Evolutionary conservation across 2,888 invertebrate species (phyloP), one percentile per base, ranked within the genome.

Genomic region (Automeris io): DNA sequence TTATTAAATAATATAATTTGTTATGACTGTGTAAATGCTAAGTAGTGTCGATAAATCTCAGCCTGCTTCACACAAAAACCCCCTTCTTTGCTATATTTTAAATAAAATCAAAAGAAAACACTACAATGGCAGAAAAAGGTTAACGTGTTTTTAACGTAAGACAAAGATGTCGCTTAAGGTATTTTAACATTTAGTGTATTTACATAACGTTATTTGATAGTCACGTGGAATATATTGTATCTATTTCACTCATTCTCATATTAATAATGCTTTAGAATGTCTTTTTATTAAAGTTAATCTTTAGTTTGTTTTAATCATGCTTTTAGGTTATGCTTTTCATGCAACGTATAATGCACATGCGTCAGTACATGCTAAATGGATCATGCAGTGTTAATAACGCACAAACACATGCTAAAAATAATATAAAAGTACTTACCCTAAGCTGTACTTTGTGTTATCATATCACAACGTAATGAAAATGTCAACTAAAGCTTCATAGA

Each of bases 371-470:
- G 42, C 46, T 18, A 8, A 16, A 31, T 32, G 37, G 42, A 38
- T 22, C 47, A 47, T 51, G 51, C 54, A 24, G 18, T 36, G 44
- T 51, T 52, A 51, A 33, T 26, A 19, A 9, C 34, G 32, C 16
- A 8, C 18, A 23, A 23, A 22, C 21, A 40, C 65, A 61, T 69
- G 68, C 67, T 57, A 47, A 56, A 57, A 58, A 49, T 61, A 67
- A 56, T 53, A 52, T 40, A 58, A 57, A 53, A 39, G 45, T 57
- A 73, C 74, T 75, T 70, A 74, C 74, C 74, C 66, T 47, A 26
- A 18, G 33, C 48, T 40, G 47, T 70, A 51, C 57, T 51, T 49
- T 35, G 37, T 33, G 35, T 33, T 21, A 40, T 23, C 45, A 40
- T n/a, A n/a, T 40, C 40, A 43, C 47, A 49, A 38, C 33, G 23